Conservation (phyloP, 2,888 invertebrate genomes). For the Seira musarum region DNA sequence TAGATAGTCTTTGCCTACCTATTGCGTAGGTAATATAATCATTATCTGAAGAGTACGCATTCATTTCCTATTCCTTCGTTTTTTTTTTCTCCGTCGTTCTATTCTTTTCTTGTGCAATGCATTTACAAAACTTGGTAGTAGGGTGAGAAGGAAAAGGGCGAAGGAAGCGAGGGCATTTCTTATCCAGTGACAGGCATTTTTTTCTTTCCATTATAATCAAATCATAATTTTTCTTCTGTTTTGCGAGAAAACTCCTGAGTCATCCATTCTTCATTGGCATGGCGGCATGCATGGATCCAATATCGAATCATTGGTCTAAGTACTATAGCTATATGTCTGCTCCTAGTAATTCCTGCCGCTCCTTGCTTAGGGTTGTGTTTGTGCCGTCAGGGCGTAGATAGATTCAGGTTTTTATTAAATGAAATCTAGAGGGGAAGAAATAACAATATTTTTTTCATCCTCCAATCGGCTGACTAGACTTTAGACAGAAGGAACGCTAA, state of each 20-base stretch:
- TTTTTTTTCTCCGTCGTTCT: background rate
- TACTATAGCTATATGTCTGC: no score
- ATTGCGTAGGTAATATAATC: slow-evolving; percentile 43
- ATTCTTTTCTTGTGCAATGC: background rate
- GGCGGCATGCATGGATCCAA: no score
- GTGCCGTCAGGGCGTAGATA: no score
- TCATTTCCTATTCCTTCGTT: background rate
- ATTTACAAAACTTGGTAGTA: background rate
- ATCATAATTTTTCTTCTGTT: slow-evolving; percentile 12
- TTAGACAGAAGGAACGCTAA: background rate
- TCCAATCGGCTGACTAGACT: background rate
- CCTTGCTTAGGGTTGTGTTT: no score
- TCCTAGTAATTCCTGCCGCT: no score
- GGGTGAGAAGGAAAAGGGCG: background rate
- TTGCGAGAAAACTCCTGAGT: background rate
- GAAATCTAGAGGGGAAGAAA: background rate
- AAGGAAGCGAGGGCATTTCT: background rate
- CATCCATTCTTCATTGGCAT: background rate
- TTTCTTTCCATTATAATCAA: slow-evolving; percentile 9
- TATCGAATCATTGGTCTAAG: no score
- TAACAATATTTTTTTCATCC: slow-evolving; percentile 1
- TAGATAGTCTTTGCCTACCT: slow-evolving; percentile 4
- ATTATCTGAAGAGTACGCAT: slow-evolving; percentile 52
- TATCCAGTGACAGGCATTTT: background rate
- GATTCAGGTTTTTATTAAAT: background rate